Base-by-base conservation (phyloP, 2,113 vertebrate genomes). In the Hippoglossus stenolepis region DNA sequence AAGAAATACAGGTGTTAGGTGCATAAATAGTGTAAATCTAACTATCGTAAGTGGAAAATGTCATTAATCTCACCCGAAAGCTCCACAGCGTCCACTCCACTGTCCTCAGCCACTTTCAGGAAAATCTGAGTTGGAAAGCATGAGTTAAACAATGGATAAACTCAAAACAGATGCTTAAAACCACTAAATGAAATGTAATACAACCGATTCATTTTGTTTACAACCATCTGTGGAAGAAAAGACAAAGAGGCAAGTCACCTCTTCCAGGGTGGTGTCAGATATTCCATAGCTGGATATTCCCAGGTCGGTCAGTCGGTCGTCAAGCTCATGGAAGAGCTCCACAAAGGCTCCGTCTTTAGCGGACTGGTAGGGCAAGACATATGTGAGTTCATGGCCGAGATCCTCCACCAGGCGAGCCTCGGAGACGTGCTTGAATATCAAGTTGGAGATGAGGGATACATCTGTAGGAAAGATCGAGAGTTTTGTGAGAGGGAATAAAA, bases 221-320 rank as follows among this genome's bases (percentile, higher is more conserved):
- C 6, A 17, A 58, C 3, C 13, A 26, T 53, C 20, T 6, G 18
- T 21, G 45, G 10, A 49, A 35, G 13, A 15, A 5, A 53, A 12
- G 45, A 49, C 45, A 47, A 14, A 17, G 20, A 10, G 51, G 20
- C 20, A 9, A 2, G 8, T 18, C 2, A 23, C 98, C 93, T 99
- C 98, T 67, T 99, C 98, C 68, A 99, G 91, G 1, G 97, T 98
- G 3, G 98, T 99, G 91, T 99, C 98, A 4, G 98, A 98, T 91
- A 99, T 96, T 75, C 98, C 98, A 0, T 99, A 99, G 89, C 98
- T 99, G 31, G 98, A 99, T 89, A 99, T 99, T 59, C 96, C 96
- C 65, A 99, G 91, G 89, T 99, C 96, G 2, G 96, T 96, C 9
- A 98, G 96, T 5, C 97, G 95, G 83, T 99, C 98, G 57, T 99